A percentile compares a stretch with the other conserved stretches of the same genome.
phyloP scores from a whole-genome alignment of 2,113 vertebrate genomes.

The Oceanodroma tethys region DNA sequence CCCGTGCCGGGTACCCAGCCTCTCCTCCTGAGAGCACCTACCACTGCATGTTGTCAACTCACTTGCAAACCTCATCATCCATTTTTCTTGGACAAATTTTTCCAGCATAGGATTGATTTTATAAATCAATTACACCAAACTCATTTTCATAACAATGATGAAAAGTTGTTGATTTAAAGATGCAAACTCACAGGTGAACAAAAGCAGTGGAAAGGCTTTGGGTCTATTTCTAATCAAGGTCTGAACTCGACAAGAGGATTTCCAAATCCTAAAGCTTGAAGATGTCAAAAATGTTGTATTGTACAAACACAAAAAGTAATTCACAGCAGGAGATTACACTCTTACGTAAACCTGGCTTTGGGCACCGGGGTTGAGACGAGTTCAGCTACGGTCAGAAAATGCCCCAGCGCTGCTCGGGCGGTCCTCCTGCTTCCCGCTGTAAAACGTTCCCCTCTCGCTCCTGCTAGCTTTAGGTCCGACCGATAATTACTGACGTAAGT shows the following conservation, averaged over 20 bases:
- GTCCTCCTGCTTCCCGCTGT: not conserved
- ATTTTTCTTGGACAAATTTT: not conserved
- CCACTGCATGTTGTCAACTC: fast-evolving
- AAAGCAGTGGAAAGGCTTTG: not conserved
- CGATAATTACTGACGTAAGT: fast-evolving
- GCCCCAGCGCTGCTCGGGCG: fast-evolving
- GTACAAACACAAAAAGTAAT: not conserved
- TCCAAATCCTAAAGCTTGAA: not conserved
- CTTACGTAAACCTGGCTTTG: not conserved
- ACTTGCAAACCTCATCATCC: not conserved
- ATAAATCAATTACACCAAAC: not conserved
- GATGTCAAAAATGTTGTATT: not conserved
- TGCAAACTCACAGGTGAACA: not conserved
- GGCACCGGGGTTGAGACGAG: not conserved
- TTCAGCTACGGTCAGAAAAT: not conserved
- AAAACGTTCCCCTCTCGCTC: fast-evolving
- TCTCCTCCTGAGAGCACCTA: not conserved
- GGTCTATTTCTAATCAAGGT: not conserved
- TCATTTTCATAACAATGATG: not conserved
- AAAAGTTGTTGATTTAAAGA: not conserved
- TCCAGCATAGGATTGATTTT: not conserved
- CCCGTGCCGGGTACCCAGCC: not conserved
- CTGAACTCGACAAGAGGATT: not conserved
- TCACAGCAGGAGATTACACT: not conserved
- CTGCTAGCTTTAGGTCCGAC: not conserved